A percentile compares a stretch with the other conserved stretches of the same genome.
These are phyloP conservation scores for Aplidium turbinatum DNA, from an alignment of 23 tunicate genomes.

Conservation along the genomic window DNA sequence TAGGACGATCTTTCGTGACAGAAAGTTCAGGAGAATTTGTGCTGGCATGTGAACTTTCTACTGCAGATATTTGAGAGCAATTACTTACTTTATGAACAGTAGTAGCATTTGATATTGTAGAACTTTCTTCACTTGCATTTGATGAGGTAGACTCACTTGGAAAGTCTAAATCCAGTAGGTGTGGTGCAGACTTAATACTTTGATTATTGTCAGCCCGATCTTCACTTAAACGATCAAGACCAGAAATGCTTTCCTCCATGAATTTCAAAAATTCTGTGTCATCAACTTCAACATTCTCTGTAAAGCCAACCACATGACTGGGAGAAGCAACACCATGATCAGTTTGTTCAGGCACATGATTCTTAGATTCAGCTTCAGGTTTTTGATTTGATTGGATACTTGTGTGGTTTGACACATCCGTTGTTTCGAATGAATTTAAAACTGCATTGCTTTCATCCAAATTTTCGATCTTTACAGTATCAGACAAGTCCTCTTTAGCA, in stretches of 20 bases:
- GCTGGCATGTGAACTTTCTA: too few species aligned
- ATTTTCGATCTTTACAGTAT: not conserved
- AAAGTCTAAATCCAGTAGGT: too few species aligned
- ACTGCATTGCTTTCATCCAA: not conserved
- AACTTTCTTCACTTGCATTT: not conserved
- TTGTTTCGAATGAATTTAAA: not conserved
- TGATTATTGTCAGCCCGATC: too few species aligned
- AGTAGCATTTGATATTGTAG: not conserved
- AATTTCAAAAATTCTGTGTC: slow-evolving; percentile 55
- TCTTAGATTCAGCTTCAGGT: not conserved
- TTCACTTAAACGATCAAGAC: too few species aligned
- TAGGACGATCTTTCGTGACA: too few species aligned
- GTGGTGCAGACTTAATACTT: too few species aligned
- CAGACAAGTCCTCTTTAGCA: too few species aligned
- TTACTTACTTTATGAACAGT: too few species aligned
- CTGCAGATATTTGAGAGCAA: too few species aligned
- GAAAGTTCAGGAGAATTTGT: too few species aligned
- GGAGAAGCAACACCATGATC: not conserved
- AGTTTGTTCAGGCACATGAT: not conserved
- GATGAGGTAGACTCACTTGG: too few species aligned
- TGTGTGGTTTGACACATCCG: not conserved
- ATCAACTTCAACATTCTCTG: slow-evolving; percentile 33
- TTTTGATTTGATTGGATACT: not conserved
- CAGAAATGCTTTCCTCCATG: slow-evolving; percentile 31
- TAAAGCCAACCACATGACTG: slow-evolving; percentile 33